A percentile compares a stretch with the other conserved stretches of the same genome.
phyloP scores from a whole-genome alignment of 2,797 vertebrate genomes.

The Arremon aurantiirostris region DNA sequence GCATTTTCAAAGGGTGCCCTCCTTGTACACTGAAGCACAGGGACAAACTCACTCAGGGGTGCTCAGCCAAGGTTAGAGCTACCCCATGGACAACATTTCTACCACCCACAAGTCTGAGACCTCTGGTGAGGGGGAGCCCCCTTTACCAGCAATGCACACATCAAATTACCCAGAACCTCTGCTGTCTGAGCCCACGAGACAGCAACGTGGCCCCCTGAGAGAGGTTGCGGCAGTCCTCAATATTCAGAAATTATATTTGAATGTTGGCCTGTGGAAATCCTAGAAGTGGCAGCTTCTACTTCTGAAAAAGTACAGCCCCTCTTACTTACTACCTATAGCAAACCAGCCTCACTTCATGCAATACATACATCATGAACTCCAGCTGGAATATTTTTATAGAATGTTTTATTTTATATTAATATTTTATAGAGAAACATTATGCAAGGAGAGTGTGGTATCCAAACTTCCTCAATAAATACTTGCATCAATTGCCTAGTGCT shows the following conservation, averaged over 20 bases:
- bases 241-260: not conserved
- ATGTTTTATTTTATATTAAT: not conserved
- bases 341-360: not conserved
- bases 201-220: rapidly evolving
- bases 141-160: not conserved
- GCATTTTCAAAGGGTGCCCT: not conserved
- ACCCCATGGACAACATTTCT: not conserved
- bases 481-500: not conserved
- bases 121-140: not conserved
- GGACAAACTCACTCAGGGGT: not conserved
- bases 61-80: not conserved
- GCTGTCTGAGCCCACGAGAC: not conserved
- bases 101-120: not conserved
- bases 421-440: not conserved
- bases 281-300: not conserved
- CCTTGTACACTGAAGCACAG: rapidly evolving
- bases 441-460: not conserved
- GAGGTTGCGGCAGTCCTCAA: not conserved
- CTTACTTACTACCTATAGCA: not conserved
- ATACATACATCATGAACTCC: not conserved
- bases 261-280: not conserved
- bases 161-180: not conserved
- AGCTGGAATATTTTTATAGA: not conserved
- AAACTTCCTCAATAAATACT: conserved; percentile 10
- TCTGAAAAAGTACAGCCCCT: not conserved